Evolutionary conservation across 2,888 invertebrate species (phyloP).

Genomic region (Xylocampa areola): DNA sequence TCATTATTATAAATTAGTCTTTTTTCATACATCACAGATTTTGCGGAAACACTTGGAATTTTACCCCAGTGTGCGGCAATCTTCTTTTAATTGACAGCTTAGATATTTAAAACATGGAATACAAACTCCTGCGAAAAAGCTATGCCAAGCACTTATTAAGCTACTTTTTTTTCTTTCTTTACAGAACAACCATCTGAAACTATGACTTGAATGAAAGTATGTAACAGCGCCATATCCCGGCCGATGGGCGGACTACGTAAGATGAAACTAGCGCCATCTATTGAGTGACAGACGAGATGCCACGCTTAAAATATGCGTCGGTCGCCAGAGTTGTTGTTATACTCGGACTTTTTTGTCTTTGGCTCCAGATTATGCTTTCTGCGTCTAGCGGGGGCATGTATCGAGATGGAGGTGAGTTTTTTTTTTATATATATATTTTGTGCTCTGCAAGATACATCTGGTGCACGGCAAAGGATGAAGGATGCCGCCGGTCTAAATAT

Average conservation of each 20-base stretch:
- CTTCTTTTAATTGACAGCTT: too few species aligned
- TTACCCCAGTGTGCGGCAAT: too few species aligned
- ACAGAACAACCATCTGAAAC: constrained; percentile 30
- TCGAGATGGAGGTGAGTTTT: constrained; percentile 73
- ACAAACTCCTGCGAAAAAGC: too few species aligned
- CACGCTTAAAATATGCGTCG: constrained; percentile 84
- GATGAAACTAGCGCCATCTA: constrained; percentile 64
- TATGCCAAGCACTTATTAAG: background rate
- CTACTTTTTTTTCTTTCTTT: constrained; percentile 10
- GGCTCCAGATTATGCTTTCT: constrained; percentile 86
- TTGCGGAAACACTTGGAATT: too few species aligned
- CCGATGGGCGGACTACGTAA: constrained; percentile 54
- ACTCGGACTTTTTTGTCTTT: constrained; percentile 80
- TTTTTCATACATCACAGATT: too few species aligned
- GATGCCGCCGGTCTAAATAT: too few species aligned
- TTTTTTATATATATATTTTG: constrained; percentile 1
- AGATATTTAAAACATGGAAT: too few species aligned
- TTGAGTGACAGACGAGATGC: constrained; percentile 79
- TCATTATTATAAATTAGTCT: too few species aligned
- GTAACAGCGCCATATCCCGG: constrained; percentile 61
- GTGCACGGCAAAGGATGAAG: too few species aligned
- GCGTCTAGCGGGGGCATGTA: constrained; percentile 76
- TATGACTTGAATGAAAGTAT: constrained; percentile 43
- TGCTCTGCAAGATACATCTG: too few species aligned
- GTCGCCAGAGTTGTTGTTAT: constrained; percentile 81